Base-by-base conservation (phyloP, 2,888 invertebrate genomes). In the Lampropteryx suffumata region DNA sequence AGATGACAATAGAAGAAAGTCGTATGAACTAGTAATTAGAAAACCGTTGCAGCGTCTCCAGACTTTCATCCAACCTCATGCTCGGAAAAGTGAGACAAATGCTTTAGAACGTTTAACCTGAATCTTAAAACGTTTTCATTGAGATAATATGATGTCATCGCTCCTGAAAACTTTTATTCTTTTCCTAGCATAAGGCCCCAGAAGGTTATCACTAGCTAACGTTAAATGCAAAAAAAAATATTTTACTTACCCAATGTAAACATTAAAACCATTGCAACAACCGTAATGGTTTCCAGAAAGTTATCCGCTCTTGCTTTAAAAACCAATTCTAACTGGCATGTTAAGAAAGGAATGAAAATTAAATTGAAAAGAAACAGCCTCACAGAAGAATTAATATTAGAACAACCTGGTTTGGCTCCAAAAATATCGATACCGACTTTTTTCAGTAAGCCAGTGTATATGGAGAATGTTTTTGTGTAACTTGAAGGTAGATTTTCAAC, bases 361-460 rank as follows among this genome's bases (percentile, higher is more conserved):
- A 62, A 0, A 26, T 30, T 40, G n/a, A 59, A 67, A 11, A 57
- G 3, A 3, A 55, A 13, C 11, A 68, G 41, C 24, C 50, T 61
- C 4, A 49, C 29, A 34, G 46, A 52, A 11, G 45, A 55, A 2
- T n/a, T 45, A 3, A 14, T 41, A 5, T 28, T 28, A 3, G 28
- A 10, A 28, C 28, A 10, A 28, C 17, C 21, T 5, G 24, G 4
- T 30, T 41, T 11, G 1, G 21, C 11, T 3, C 30, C 24, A 24
- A 68, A 62, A 10, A 68, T 44, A n/a, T 62, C 55, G 6, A 70
- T 36, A 0, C 69, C 69, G 10, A 68, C 55, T 5, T 45, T 45
- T 44, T 52, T 40, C 2, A 67, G 43, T 0, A 65, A 34, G 10
- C 26, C 11, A 9, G 56, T 11, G 27, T 58, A 64, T 1, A 39